A percentile compares a stretch with the other conserved stretches of the same genome.
Conservation (phyloP, 2,797 vertebrate genomes). For the Tapera naevia region DNA sequence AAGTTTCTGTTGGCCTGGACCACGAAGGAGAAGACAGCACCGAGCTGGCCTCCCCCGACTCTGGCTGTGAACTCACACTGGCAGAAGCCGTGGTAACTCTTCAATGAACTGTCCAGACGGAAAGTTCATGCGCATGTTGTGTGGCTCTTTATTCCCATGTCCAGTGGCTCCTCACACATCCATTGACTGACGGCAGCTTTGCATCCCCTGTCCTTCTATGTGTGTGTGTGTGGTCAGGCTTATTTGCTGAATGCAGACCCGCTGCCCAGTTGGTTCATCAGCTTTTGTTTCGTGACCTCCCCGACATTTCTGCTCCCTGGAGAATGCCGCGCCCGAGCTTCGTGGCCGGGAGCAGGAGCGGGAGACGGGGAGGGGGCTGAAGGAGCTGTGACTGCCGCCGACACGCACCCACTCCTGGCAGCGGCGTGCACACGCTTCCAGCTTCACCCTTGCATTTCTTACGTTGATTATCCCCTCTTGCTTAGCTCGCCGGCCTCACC, state of each 20-base stretch:
- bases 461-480: constrained; percentile 37
- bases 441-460: constrained; percentile 66
- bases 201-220: constrained; percentile 68
- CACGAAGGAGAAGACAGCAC: constrained; percentile 37
- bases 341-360: constrained; percentile 23
- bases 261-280: constrained; percentile 56
- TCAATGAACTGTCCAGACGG: constrained; percentile 54
- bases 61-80: constrained; percentile 79
- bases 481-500: constrained; percentile 69
- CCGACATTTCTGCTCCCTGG: constrained; percentile 24
- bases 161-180: constrained; percentile 69
- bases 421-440: constrained; percentile 58
- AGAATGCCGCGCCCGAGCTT: constrained; percentile 48
- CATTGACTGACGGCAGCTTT: constrained; percentile 71
- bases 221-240: constrained; percentile 68
- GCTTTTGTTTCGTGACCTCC: constrained; percentile 64
- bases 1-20: constrained; percentile 10
- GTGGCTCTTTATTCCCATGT: constrained; percentile 73
- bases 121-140: constrained; percentile 75
- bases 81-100: constrained; percentile 79
- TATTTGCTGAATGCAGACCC: constrained; percentile 62
- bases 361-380: constrained; percentile 33
- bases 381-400: constrained; percentile 20
- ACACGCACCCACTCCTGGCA: background rate
- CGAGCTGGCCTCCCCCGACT: constrained; percentile 73